Base-by-base conservation (phyloP, 1,140 invertebrate species). In the Solen grandis region DNA sequence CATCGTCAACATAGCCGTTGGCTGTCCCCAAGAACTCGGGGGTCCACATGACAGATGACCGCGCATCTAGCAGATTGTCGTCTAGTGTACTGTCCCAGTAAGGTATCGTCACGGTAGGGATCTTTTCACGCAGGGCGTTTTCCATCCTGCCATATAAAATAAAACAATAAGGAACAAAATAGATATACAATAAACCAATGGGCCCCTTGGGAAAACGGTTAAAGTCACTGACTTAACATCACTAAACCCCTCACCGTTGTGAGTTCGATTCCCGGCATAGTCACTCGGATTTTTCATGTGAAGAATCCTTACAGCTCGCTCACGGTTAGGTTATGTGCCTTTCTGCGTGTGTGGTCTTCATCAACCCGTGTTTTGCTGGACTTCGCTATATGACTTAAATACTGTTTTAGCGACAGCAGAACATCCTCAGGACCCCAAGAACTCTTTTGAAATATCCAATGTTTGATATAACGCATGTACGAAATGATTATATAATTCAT, bases 31-130 rank as follows among this genome's bases (percentile, higher is more conserved):
- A 41, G 74, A 93, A 92, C 31, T 90, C 68, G 0, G 79, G 65
- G n/a, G 86, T 89, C 84, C 90, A 93, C 14, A 93, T 81, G 29
- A 92, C 87, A 1, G 92, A 93, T 33, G 89, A 81, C 4, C 88
- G 85, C 1, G 87, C 81, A 77, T 92, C 86, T 0, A 85, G 85
- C 0, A 93, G 75, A 38, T 85, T 87, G 25, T 84, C 73, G 74
- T 93, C 92, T 54, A 92, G 38, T 0, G 90, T 87, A 19, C 85
- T 87, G 79, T 93, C 92, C 90, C 92, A 93, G 83, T 92, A 93
- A 5, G 92, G 92, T 8, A 93, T 68, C 16, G 88, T 88, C 1
- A 92, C 82, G 13, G 66, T 55, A 2, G 88, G 87, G 10, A 86
- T 81, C 46, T 85, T 86, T 54, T 89, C 86, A 27, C 85, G 66